These are phyloP conservation scores for Vireo altiloquus DNA, from an alignment of 2,113 vertebrate genomes.

Conservation along the genomic window DNA sequence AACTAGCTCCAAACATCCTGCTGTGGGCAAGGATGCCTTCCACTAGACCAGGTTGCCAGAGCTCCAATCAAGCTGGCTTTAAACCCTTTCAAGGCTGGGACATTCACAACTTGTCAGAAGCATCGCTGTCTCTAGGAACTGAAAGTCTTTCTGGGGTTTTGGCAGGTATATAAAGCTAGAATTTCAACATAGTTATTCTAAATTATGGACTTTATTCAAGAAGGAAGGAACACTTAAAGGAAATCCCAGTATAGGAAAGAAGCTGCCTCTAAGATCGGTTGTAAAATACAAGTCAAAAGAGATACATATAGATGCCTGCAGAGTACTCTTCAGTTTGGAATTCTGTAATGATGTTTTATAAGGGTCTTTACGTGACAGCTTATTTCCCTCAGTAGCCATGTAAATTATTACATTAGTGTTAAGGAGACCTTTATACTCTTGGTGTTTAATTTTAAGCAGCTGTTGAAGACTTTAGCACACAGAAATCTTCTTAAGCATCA, in stretches of 20 bases:
- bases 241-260: not conserved
- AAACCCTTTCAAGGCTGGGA: not conserved
- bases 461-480: not conserved
- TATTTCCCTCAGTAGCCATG: not conserved
- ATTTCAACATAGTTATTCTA: not conserved
- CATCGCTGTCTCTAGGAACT: not conserved
- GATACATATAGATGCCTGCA: not conserved
- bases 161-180: not conserved
- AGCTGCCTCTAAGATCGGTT: not conserved
- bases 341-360: not conserved
- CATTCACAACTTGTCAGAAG: not conserved
- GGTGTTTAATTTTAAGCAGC: not conserved
- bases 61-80: not conserved
- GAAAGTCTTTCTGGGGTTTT: not conserved
- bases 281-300: not conserved
- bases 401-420: not conserved
- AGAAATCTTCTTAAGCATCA: not conserved
- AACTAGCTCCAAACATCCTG: no score
- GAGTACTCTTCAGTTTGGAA: not conserved
- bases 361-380: not conserved
- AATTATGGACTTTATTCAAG: not conserved
- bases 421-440: not conserved
- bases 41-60: not conserved
- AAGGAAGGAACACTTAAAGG: not conserved
- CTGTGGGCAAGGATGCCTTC: not conserved